Percentiles rank a stretch among this genome's conserved stretches.
Conservation (phyloP, 2,888 invertebrate species). For the Tetanocera ferruginea region DNA sequence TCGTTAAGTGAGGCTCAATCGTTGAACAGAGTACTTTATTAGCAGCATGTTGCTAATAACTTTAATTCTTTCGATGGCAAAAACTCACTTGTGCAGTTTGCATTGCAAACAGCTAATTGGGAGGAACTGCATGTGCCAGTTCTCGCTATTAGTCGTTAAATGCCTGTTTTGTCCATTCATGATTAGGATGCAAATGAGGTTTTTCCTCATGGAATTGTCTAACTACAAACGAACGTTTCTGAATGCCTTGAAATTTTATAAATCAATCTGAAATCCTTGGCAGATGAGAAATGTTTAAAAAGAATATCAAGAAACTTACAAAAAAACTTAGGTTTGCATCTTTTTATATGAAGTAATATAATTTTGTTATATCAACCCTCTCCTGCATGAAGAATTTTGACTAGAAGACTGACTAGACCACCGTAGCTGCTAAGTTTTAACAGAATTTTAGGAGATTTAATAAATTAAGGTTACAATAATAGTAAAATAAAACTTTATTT, state of each 20-base stretch:
- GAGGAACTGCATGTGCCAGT: slow-evolving; percentile 21
- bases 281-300: background rate
- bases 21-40: background rate
- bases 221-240: background rate
- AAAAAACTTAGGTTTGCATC: too few species aligned
- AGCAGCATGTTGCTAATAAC: slow-evolving; percentile 31
- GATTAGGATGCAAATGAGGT: background rate
- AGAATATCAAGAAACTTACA: too few species aligned
- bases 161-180: slow-evolving; percentile 19
- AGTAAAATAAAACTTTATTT: too few species aligned
- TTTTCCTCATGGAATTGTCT: background rate
- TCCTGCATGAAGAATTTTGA: too few species aligned
- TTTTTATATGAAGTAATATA: too few species aligned
- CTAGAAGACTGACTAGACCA: too few species aligned
- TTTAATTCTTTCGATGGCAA: background rate
- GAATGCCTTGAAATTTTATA: background rate
- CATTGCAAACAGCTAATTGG: slow-evolving; percentile 22
- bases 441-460: too few species aligned
- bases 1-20: background rate
- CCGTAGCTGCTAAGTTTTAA: too few species aligned
- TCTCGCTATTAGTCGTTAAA: slow-evolving; percentile 16
- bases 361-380: too few species aligned
- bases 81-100: slow-evolving; percentile 11
- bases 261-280: background rate
- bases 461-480: too few species aligned